A percentile compares a stretch with the other conserved stretches of the same genome.
These are phyloP conservation scores for Sus cebifrons DNA, from an alignment of 2,797 vertebrate species.

Conservation along the genomic window DNA sequence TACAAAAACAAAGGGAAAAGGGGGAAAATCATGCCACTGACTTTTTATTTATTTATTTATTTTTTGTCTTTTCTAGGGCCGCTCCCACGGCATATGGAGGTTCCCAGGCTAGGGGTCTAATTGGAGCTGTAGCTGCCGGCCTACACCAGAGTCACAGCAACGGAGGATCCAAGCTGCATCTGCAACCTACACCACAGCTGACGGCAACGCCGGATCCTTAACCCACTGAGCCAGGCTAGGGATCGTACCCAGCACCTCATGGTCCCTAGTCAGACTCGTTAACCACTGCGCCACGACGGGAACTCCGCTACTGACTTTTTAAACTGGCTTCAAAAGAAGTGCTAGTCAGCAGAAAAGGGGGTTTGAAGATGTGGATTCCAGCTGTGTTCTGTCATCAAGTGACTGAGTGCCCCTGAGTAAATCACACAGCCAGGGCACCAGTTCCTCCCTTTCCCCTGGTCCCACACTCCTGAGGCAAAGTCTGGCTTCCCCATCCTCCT, in stretches of 20 bases:
- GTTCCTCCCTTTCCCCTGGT: not conserved
- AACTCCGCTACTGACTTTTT: not conserved
- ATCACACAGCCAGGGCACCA: accelerated
- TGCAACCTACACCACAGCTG: too few species aligned
- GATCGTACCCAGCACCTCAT: too few species aligned
- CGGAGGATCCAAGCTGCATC: too few species aligned
- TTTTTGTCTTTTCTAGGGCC: too few species aligned
- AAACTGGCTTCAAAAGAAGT: not conserved
- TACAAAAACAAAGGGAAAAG: not conserved
- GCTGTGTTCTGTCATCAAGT: not conserved
- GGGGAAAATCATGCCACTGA: not conserved
- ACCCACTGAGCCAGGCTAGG: too few species aligned
- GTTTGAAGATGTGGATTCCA: not conserved
- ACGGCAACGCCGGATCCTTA: too few species aligned
- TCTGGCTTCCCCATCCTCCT: not conserved
- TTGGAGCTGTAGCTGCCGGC: too few species aligned
- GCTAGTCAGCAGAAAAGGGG: not conserved
- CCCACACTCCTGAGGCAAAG: not conserved
- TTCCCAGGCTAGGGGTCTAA: too few species aligned
- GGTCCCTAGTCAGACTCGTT: too few species aligned
- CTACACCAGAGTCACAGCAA: too few species aligned
- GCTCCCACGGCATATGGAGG: too few species aligned
- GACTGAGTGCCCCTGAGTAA: not conserved
- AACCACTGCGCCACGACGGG: too few species aligned
- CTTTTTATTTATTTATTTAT: not conserved